Evolutionary conservation across 2,888 invertebrate genomes (phyloP).

Genomic region (Slavum lentiscoides): DNA sequence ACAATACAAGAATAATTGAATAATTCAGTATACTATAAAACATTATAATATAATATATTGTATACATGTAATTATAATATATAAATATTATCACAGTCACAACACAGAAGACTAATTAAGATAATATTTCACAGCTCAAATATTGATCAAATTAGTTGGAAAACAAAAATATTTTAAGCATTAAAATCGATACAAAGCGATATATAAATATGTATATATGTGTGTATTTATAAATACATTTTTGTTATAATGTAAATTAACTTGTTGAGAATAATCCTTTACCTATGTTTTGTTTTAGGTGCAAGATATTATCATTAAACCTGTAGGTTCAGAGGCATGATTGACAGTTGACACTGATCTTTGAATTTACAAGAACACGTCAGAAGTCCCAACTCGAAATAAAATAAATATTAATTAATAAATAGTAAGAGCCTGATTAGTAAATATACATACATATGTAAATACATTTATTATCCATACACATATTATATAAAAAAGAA

Average conservation of each 20-base stretch:
- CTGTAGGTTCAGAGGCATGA: constrained; percentile 54
- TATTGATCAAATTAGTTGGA: constrained; percentile 14
- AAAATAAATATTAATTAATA: constrained; percentile 8
- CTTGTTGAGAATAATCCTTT: neutral
- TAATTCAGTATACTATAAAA: constrained; percentile 40
- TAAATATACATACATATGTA: constrained; percentile 14
- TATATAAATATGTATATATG: neutral
- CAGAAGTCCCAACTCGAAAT: constrained; percentile 13
- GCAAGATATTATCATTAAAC: constrained; percentile 55
- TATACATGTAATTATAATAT: neutral
- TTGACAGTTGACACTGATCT: neutral
- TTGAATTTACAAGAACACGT: neutral
- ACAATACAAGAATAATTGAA: constrained; percentile 20
- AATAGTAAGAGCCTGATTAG: constrained; percentile 6
- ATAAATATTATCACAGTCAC: constrained; percentile 38
- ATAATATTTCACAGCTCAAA: constrained; percentile 6
- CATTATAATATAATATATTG: constrained; percentile 5
- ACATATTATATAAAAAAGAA: neutral
- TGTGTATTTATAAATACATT: neutral
- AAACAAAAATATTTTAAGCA: constrained; percentile 20
- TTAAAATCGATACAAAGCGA: constrained; percentile 25
- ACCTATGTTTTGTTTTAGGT: constrained; percentile 51
- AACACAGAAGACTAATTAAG: constrained; percentile 40
- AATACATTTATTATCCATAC: constrained; percentile 8
- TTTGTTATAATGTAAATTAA: neutral